Conservation (phyloP, 2,797 vertebrate genomes). For the Acomys russatus region DNA sequence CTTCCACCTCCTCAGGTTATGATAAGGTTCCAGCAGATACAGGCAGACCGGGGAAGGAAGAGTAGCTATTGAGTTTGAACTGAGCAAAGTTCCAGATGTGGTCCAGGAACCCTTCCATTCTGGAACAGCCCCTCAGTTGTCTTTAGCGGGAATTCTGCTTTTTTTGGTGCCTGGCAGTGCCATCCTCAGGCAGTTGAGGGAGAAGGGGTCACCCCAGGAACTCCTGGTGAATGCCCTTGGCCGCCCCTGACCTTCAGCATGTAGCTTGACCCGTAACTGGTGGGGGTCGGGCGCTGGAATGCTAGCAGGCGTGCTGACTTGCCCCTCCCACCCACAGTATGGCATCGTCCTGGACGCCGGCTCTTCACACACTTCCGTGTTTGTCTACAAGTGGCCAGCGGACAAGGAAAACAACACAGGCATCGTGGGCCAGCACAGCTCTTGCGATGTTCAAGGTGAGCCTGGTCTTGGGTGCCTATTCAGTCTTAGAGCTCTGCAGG, state of each 20-base stretch:
- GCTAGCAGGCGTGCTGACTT: neutral
- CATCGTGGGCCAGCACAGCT: constrained; percentile 91
- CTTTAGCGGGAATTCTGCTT: neutral
- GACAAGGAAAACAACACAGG: constrained; percentile 93
- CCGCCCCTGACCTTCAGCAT: neutral
- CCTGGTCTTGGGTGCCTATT: neutral
- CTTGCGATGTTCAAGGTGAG: constrained; percentile 90
- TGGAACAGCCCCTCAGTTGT: neutral
- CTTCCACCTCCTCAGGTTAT: neutral
- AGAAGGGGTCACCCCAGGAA: neutral
- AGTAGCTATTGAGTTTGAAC: neutral
- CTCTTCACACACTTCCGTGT: constrained; percentile 92
- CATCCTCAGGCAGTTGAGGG: too few species aligned
- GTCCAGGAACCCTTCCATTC: neutral
- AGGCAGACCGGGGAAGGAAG: neutral
- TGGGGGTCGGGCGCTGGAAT: neutral
- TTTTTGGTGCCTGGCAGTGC: neutral
- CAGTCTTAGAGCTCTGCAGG: neutral
- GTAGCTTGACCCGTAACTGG: neutral
- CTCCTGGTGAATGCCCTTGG: neutral
- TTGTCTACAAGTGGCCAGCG: constrained; percentile 92
- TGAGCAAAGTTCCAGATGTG: too few species aligned
- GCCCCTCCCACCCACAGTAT: constrained; percentile 85
- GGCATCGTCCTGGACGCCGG: constrained; percentile 94
- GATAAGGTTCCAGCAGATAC: neutral